These are phyloP conservation scores for Heterodera schachtii DNA, from an alignment of 1,140 invertebrate species.

Conservation along the genomic window DNA sequence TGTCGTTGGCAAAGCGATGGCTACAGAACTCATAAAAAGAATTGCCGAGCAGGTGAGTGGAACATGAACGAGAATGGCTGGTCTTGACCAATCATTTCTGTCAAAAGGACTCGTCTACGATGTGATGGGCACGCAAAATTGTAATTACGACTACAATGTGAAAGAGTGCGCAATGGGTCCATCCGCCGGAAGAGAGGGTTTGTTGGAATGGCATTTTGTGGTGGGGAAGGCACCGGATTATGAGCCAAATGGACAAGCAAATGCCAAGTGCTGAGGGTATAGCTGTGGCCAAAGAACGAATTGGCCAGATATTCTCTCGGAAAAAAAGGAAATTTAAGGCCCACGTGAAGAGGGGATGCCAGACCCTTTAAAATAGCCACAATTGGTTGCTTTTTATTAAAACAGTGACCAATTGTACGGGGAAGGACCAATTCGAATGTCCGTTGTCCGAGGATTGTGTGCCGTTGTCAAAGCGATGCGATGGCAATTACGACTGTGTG, in stretches of 20 bases:
- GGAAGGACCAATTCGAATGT: constrained; percentile 54
- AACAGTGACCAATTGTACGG: constrained; percentile 49
- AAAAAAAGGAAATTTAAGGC: too few relatives aligned
- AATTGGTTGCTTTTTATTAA: too few relatives aligned
- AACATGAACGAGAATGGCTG: neutral
- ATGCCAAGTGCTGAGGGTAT: too few relatives aligned
- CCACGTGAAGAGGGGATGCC: too few relatives aligned
- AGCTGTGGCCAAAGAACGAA: too few relatives aligned
- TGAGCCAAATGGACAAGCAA: too few relatives aligned
- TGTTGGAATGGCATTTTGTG: neutral
- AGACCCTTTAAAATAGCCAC: too few relatives aligned
- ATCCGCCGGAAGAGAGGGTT: neutral
- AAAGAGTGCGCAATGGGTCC: constrained; percentile 56
- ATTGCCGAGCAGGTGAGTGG: constrained; percentile 51
- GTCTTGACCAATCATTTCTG: constrained; percentile 6
- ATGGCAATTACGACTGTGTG: constrained; percentile 62
- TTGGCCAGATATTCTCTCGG: too few relatives aligned
- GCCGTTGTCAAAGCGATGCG: constrained; percentile 54
- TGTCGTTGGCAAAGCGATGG: constrained; percentile 65
- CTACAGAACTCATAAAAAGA: constrained; percentile 59
- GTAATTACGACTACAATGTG: constrained; percentile 65
- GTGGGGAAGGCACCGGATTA: neutral
- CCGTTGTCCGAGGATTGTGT: constrained; percentile 61
- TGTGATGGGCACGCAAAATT: constrained; percentile 61
- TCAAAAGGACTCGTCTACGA: constrained; percentile 61